Conservation (phyloP, 53 echinoderm and acorn worm species). For the Holothuria scabra region DNA sequence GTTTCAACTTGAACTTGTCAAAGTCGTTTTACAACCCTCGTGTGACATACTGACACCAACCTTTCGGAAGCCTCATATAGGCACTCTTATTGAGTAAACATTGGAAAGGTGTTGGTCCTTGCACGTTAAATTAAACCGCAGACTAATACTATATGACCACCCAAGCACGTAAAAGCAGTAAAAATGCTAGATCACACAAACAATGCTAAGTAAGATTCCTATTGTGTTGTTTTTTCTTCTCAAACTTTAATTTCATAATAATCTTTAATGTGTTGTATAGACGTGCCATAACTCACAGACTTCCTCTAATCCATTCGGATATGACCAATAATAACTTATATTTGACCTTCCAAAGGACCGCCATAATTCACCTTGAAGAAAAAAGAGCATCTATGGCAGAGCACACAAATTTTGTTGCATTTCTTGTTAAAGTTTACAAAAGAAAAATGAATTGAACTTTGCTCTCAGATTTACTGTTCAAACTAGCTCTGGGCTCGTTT, state of each 20-base stretch:
- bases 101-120: constrained; percentile 17
- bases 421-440: no score
- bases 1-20: no score
- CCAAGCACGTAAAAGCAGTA: constrained; percentile 13
- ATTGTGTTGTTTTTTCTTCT: not conserved
- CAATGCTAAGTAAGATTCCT: not conserved
- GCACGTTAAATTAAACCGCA: constrained; percentile 5
- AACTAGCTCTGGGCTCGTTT: no score
- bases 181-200: not conserved
- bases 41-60: no score
- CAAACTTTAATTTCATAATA: constrained; percentile 43
- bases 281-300: constrained; percentile 37
- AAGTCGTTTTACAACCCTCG: no score
- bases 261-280: constrained; percentile 44
- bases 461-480: no score
- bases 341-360: not conserved
- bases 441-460: no score
- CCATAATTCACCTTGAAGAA: no score
- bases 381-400: no score
- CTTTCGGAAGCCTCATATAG: no score
- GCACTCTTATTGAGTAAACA: no score
- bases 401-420: no score
- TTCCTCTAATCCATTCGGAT: constrained; percentile 22
- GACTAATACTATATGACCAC: constrained; percentile 1
- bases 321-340: constrained; percentile 16